Evolutionary conservation across 2,113 vertebrate species (phyloP), one percentile per base, ranked within the genome.

Genomic region (Tetraodon nigroviridis): DNA sequence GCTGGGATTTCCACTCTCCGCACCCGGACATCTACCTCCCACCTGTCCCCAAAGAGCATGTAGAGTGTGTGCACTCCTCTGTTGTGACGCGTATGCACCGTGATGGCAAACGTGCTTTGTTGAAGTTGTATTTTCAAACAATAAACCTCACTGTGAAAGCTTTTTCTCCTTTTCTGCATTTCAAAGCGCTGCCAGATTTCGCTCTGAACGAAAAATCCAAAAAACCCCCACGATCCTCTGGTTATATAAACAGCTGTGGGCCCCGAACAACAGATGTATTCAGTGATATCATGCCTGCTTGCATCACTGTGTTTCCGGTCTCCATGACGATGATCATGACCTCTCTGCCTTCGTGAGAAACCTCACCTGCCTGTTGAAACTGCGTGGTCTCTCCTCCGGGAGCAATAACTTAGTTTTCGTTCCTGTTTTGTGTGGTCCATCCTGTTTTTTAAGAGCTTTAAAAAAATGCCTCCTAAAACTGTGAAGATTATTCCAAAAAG

Each of bases 301-400:
- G 67, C 70, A 63, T 81, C 78, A 64, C 55, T 73, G 79, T 82
- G 75, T 81, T 71, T 58, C 64, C 16, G 15, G 82, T 82, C 65
- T 20, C 80, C 67, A 61, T 56, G 71, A 72, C 14, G 54, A 80
- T 22, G 17, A 14, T 6, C 54, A 64, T 64, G 70, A 72, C 64
- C 69, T 51, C 11, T 0, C 19, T 44, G 58, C 42, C 32, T 67
- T 29, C 47, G 29, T 42, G 11, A 44, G 42, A 57, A 60, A 56
- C 50, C 46, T 64, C 48, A 55, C 54, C 62, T 52, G 61, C 70
- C 66, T 63, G n/a, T 53, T 57, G 75, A 47, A 66, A 54, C 62
- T 50, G 27, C 58, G 46, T 55, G 6, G 51, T 14, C 52, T 11
- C 46, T 18, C 46, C 20, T 48, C 18, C 3, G 32, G 32, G 32